phyloP scores from a whole-genome alignment of 2,113 vertebrate species.

The Rhinopithecus roxellana region DNA sequence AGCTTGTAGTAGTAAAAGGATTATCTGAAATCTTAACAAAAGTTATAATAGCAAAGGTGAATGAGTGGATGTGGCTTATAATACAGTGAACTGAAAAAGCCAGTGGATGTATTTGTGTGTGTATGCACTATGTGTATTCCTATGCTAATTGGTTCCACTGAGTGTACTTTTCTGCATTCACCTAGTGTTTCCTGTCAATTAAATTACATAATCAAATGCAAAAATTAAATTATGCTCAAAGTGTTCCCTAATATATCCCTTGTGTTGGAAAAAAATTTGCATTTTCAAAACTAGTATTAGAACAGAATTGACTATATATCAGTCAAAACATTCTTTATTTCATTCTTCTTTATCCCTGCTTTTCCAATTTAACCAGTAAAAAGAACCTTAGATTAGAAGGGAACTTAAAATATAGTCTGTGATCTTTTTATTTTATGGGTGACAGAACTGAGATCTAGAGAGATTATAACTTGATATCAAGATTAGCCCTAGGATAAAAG shows the following conservation, averaged over 20 bases:
- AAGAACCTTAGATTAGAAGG: neutral
- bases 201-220: conserved; percentile 2
- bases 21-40: neutral
- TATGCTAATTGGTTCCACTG: neutral
- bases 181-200: neutral
- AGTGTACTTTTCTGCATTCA: neutral
- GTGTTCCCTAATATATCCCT: neutral
- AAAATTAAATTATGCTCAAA: neutral
- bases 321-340: neutral
- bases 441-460: neutral
- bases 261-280: neutral
- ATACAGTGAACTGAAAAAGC: neutral
- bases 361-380: neutral
- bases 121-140: neutral
- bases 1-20: neutral
- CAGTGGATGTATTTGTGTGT: neutral
- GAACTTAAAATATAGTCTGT: neutral
- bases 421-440: conserved; percentile 17
- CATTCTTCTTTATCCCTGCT: neutral
- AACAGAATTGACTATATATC: neutral
- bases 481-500: neutral
- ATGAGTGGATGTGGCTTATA: neutral
- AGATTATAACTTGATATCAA: neutral
- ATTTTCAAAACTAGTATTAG: conserved; percentile 22
- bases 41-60: neutral